Conservation (phyloP, 1,140 invertebrate genomes). For the Argopecten irradians region DNA sequence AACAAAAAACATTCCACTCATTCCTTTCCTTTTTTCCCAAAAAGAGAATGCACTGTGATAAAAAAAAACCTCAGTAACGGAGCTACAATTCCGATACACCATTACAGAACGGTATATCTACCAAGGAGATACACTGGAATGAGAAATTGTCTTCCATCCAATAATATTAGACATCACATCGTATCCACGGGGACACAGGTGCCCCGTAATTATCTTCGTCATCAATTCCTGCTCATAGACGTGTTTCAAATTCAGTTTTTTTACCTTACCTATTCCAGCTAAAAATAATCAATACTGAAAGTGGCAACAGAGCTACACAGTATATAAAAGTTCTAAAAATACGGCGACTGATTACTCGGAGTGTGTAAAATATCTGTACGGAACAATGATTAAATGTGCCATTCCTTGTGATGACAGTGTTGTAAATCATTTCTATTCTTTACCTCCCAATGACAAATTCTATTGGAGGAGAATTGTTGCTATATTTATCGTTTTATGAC, state of each 20-base stretch:
- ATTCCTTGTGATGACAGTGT: not conserved
- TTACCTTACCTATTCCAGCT: not conserved
- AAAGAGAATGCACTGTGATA: too few relatives aligned
- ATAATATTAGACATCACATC: not conserved
- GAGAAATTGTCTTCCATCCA: not conserved
- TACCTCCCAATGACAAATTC: not conserved
- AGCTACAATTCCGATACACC: too few relatives aligned
- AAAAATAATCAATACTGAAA: not conserved
- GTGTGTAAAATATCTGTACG: not conserved
- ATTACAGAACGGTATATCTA: not conserved
- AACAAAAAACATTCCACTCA: too few relatives aligned
- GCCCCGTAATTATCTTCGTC: not conserved
- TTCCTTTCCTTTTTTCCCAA: too few relatives aligned
- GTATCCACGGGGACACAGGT: not conserved
- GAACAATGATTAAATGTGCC: not conserved
- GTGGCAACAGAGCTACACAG: not conserved
- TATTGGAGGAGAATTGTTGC: not conserved
- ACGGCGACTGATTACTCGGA: not conserved
- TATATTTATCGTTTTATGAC: not conserved
- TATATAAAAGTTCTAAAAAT: not conserved
- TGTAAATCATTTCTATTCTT: not conserved
- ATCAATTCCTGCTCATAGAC: not conserved
- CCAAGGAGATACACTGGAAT: not conserved
- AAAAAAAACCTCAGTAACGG: too few relatives aligned
- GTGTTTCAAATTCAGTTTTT: not conserved